These are phyloP conservation scores for Amyelois transitella DNA, from an alignment of 1,140 invertebrate genomes.

Conservation along the genomic window DNA sequence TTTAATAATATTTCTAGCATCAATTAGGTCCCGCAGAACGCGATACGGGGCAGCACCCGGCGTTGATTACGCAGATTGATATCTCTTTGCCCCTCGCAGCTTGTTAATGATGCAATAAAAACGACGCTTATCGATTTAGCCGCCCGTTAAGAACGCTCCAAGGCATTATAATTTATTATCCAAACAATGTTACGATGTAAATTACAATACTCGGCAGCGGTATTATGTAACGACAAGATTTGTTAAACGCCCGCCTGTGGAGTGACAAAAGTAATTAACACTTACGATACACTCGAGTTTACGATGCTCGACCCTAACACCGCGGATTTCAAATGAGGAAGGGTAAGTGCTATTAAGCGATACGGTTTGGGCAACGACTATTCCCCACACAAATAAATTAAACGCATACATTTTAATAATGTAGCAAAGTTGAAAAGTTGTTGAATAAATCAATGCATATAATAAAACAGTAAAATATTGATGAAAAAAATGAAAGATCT, in stretches of 20 bases:
- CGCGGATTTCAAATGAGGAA: conserved; percentile 35
- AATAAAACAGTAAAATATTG: too few relatives aligned
- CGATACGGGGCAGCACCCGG: conserved; percentile 49
- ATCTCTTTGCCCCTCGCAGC: conserved; percentile 50
- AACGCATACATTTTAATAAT: too few relatives aligned
- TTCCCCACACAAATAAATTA: too few relatives aligned
- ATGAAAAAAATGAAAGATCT: too few relatives aligned
- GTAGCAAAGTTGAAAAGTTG: too few relatives aligned
- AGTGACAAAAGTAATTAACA: conserved; percentile 68
- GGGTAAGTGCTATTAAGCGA: conserved; percentile 40
- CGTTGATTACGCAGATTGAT: conserved; percentile 68
- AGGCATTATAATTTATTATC: conserved; percentile 60
- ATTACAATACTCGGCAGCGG: conserved; percentile 46
- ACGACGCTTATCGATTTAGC: conserved; percentile 65
- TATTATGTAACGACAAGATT: conserved; percentile 54
- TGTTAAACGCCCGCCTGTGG: conserved; percentile 51
- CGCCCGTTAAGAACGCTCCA: conserved; percentile 52
- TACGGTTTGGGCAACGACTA: conserved; percentile 41
- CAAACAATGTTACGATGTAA: conserved; percentile 52
- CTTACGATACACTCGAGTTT: conserved; percentile 62
- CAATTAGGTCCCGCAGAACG: conserved; percentile 43
- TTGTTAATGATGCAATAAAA: conserved; percentile 70
- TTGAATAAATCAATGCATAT: too few relatives aligned
- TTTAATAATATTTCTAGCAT: conserved; percentile 18
- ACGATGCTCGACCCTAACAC: conserved; percentile 40